Base-by-base conservation (phyloP, 2,797 vertebrate species). In the Sphenodon punctatus region DNA sequence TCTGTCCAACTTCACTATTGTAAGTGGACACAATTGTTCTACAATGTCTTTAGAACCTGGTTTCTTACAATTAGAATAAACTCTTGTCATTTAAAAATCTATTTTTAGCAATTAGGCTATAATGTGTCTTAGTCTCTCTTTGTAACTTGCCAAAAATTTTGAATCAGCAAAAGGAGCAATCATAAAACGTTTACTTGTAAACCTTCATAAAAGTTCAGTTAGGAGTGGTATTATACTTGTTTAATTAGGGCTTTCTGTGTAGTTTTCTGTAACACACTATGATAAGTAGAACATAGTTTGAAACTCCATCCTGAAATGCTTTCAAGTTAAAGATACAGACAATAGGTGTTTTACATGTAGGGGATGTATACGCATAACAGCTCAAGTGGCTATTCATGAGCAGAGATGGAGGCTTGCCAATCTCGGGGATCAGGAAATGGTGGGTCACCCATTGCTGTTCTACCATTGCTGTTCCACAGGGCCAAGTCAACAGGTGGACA, bases 1-100 rank as follows among this genome's bases (percentile, higher is more conserved):
- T 7, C 6, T 59, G 15, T 27, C 45, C 53, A 10, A 16, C 4
- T 6, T 4, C 0, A 0, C 5, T 34, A 8, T 0, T 89, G 30
- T 17, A 75, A 51, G 51, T 60, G 20, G 38, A 38, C 11, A 12
- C n/a, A n/a, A n/a, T n/a, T n/a, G n/a, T n/a, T n/a, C n/a, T n/a
- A n/a, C n/a, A n/a, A n/a, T n/a, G n/a, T n/a, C n/a, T n/a, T n/a
- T n/a, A n/a, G n/a, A n/a, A n/a, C n/a, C n/a, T n/a, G n/a, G n/a
- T n/a, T n/a, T n/a, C n/a, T n/a, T n/a, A n/a, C n/a, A n/a, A n/a
- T n/a, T n/a, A n/a, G n/a, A n/a, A n/a, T n/a, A n/a, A n/a, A n/a
- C n/a, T n/a, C n/a, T 46, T 73, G 51, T 30, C 19, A 58, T 58
- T n/a, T n/a, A n/a, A 75, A 77, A 42, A 59, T 27, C 19, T 4